A percentile compares a stretch with the other conserved stretches of the same genome.
These are phyloP conservation scores for Anseranas semipalmata DNA, from an alignment of 2,113 vertebrate genomes.

Conservation along the genomic window DNA sequence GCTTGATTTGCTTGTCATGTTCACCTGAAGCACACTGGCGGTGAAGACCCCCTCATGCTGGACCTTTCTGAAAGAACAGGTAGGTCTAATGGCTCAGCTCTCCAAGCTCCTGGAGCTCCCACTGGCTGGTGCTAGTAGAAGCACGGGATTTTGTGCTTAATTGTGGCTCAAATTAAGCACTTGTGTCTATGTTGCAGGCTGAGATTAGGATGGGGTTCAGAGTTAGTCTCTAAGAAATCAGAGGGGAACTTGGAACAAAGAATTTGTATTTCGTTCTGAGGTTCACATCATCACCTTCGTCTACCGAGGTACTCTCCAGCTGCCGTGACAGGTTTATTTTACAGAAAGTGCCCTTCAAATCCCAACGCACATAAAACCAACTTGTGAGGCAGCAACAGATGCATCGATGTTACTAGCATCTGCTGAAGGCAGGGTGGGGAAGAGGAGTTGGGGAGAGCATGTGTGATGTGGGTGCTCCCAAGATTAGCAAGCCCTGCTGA, in stretches of 20 bases:
- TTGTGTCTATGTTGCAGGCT: background rate
- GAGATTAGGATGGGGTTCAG: background rate
- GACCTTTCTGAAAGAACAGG: background rate
- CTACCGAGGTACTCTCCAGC: background rate
- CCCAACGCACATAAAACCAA: background rate
- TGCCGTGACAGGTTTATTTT: background rate
- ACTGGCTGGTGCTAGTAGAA: background rate
- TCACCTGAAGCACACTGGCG: accelerated
- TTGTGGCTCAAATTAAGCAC: background rate
- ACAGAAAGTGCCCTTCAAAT: background rate
- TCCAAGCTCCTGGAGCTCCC: background rate
- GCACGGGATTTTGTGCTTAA: background rate
- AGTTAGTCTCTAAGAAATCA: background rate
- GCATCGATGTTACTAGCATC: background rate
- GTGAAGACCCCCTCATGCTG: accelerated
- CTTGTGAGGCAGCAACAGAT: constrained; percentile 1
- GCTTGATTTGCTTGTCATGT: background rate
- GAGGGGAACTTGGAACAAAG: background rate
- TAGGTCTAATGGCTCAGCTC: background rate
- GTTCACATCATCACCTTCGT: background rate
- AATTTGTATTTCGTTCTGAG: accelerated
- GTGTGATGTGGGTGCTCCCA: background rate
- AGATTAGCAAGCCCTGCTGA: background rate
- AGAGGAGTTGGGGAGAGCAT: background rate
- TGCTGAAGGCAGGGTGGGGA: constrained; percentile 13